These are phyloP conservation scores for Drosophila meridionalis DNA, from an alignment of 2,888 invertebrate species.

Conservation along the genomic window DNA sequence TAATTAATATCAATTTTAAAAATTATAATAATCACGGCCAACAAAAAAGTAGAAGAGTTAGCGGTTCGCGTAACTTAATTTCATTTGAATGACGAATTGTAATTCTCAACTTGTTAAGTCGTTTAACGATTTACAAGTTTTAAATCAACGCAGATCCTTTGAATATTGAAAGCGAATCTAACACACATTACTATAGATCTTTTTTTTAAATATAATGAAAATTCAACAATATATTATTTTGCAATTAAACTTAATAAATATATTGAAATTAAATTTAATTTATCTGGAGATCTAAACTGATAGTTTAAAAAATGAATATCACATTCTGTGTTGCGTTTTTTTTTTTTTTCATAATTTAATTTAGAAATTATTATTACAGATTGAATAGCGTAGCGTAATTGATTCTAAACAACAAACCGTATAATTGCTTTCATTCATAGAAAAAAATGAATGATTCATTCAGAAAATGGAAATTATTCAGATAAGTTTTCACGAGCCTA, in stretches of 20 bases:
- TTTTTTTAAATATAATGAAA: too few relatives aligned
- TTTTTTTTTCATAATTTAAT: not conserved
- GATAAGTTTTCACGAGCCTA: not conserved
- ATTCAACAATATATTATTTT: too few relatives aligned
- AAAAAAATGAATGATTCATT: not conserved
- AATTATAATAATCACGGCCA: too few relatives aligned
- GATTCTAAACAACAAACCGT: not conserved
- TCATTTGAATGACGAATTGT: not conserved
- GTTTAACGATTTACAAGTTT: not conserved
- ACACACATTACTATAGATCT: too few relatives aligned
- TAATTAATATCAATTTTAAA: too few relatives aligned
- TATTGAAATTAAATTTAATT: not conserved
- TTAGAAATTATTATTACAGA: not conserved
- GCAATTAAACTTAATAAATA: too few relatives aligned
- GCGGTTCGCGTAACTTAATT: too few relatives aligned
- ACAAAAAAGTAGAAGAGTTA: too few relatives aligned
- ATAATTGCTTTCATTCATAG: conserved; percentile 1
- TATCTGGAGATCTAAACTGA: not conserved
- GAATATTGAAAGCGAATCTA: too few relatives aligned
- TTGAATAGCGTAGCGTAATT: not conserved
- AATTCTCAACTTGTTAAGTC: not conserved
- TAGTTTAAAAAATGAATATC: not conserved
- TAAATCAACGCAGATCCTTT: too few relatives aligned
- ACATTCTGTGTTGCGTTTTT: not conserved
- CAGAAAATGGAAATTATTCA: not conserved